These are phyloP conservation scores for Drosophila recens DNA, from an alignment of 2,888 invertebrate species.

Conservation along the genomic window DNA sequence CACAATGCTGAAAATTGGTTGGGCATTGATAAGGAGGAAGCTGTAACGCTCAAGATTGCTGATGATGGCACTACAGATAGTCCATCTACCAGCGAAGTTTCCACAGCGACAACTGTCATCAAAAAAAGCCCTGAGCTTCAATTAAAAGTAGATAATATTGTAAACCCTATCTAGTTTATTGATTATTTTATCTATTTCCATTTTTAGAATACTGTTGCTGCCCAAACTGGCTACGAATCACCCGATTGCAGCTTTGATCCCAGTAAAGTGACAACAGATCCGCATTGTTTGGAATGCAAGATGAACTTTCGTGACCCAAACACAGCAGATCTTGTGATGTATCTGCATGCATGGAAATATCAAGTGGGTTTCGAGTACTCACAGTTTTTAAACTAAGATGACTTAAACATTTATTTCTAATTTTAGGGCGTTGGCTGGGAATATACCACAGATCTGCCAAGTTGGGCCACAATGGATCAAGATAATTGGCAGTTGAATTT, in stretches of 20 bases:
- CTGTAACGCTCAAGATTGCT: not conserved
- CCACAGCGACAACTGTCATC: not conserved
- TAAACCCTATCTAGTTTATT: not conserved
- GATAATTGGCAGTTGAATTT: constrained; percentile 87
- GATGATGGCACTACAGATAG: constrained; percentile 68
- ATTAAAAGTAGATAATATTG: constrained; percentile 1
- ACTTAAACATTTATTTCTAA: constrained; percentile 12
- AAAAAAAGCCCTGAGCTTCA: constrained; percentile 3
- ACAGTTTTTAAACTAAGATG: constrained; percentile 7
- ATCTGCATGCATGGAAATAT: constrained; percentile 97
- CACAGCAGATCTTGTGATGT: constrained; percentile 96
- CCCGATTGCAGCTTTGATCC: constrained; percentile 86
- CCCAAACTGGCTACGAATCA: constrained; percentile 89
- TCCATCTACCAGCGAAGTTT: not conserved
- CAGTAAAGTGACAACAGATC: constrained; percentile 91
- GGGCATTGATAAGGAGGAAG: constrained; percentile 91
- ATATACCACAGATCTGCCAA: constrained; percentile 95
- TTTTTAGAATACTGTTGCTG: constrained; percentile 90
- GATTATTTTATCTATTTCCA: not conserved
- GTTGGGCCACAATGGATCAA: constrained; percentile 96
- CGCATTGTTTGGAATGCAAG: constrained; percentile 96
- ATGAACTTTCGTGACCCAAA: constrained; percentile 95
- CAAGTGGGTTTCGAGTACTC: constrained; percentile 86
- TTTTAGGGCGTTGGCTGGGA: constrained; percentile 96
- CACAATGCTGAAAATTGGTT: constrained; percentile 98